Evolutionary conservation across 2,888 invertebrate species (phyloP).

Genomic region (Callinectes sapidus): DNA sequence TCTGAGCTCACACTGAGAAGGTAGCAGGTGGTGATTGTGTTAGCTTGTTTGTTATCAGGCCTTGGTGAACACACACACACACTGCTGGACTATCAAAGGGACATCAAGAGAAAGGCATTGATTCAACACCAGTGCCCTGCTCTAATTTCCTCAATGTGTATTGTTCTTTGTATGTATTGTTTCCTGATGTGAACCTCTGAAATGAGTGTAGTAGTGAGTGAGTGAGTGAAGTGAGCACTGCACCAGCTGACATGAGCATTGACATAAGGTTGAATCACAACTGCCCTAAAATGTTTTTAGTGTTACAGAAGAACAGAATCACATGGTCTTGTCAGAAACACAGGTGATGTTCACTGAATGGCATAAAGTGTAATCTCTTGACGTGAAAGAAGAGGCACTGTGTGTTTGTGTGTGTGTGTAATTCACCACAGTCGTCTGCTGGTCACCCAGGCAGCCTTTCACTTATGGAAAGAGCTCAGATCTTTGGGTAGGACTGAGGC

Average conservation of each 20-base stretch:
- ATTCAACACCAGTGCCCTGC: neutral
- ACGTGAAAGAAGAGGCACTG: neutral
- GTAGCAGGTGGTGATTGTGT: no score
- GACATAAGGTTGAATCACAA: conserved; percentile 8
- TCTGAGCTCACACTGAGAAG: no score
- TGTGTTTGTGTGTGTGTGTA: neutral
- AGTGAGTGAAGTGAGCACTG: neutral
- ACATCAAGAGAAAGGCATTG: neutral
- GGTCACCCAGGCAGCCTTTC: no score
- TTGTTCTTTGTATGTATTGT: neutral
- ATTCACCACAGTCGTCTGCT: no score
- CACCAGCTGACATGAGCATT: neutral
- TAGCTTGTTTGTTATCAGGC: no score
- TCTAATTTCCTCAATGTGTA: neutral
- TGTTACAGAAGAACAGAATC: neutral
- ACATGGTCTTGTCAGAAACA: neutral
- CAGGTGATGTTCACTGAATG: neutral
- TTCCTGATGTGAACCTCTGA: neutral
- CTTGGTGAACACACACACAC: conserved; percentile 10
- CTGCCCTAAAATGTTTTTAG: neutral
- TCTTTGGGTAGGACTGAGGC: no score
- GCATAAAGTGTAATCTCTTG: neutral
- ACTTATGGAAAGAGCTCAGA: no score
- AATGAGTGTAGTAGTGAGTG: neutral
- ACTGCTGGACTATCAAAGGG: neutral